phyloP scores from a whole-genome alignment of 2,797 vertebrate species.

The Amphiprion clarkii region DNA sequence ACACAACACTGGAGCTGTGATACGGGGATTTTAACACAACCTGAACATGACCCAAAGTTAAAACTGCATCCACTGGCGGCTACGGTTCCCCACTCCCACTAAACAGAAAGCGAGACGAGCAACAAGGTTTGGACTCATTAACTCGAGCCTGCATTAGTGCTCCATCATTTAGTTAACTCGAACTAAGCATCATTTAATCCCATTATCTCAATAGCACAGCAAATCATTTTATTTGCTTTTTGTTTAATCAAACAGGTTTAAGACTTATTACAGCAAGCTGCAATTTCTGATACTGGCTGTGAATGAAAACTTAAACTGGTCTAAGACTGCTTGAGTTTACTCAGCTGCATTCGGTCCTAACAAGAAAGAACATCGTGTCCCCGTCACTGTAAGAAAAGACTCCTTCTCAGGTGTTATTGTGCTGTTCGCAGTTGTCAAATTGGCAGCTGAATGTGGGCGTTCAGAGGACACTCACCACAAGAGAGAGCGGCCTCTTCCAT shows the following conservation, averaged over 20 bases:
- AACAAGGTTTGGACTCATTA: slow-evolving; percentile 12
- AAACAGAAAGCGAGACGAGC: slow-evolving; percentile 20
- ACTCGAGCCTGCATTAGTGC: too few species aligned
- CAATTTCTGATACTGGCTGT: too few species aligned
- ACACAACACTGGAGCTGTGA: slow-evolving; percentile 27
- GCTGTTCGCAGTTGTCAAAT: slow-evolving; percentile 39
- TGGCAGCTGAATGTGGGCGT: slow-evolving; percentile 31
- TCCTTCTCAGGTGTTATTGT: slow-evolving; percentile 28
- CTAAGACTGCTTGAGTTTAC: slow-evolving; percentile 4
- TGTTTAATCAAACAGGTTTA: too few species aligned
- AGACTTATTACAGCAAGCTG: too few species aligned
- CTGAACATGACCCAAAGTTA: slow-evolving; percentile 20
- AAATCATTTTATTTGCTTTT: too few species aligned
- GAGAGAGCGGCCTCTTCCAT: slow-evolving; percentile 98
- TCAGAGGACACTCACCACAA: slow-evolving; percentile 91
- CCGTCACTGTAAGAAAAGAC: slow-evolving; percentile 18
- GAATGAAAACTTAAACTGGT: neutral
- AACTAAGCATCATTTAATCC: neutral
- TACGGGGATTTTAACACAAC: slow-evolving; percentile 24
- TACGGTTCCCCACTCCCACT: neutral
- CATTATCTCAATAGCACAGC: neutral
- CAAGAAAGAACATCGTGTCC: slow-evolving; percentile 16
- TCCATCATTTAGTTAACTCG: too few species aligned
- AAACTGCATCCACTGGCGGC: slow-evolving; percentile 4
- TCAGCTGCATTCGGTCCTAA: neutral